Evolutionary conservation across 2,888 invertebrate genomes (phyloP), one percentile per base, ranked within the genome.

Genomic region (Rhodophaea formosa): DNA sequence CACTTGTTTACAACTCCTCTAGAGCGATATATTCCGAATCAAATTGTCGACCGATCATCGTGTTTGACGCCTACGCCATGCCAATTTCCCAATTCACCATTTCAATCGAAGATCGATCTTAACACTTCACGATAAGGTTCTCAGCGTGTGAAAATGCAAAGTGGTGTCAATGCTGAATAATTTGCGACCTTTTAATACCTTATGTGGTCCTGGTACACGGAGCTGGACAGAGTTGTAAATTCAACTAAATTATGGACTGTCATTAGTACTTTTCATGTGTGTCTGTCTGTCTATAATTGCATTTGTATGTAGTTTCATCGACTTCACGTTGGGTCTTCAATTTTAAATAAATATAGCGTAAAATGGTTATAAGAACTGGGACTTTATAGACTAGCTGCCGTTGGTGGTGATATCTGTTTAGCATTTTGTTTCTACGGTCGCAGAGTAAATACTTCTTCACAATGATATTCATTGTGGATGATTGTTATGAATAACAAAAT

Each of bases 31-130:
- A 86, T 88, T 88, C 71, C 72, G 76, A 79, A 84, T 86, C 84
- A 84, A 88, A 88, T 86, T 84, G 87, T 86, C 84, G 78, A 80
- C 75, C 79, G 81, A 84, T 87, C 87, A 86, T 79, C 86, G 76
- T 84, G 86, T 86, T 67, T 64, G 64, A 79, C 86, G 76, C 87
- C 86, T 80, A 88, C 89, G 83, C 84, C 64, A 56, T 51, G 67
- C 70, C 70, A 71, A 58, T 59, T 66, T 66, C 59, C 59, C 15
- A 47, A 39, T 12, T 53, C 23, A 44, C 5, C 8, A n/a, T 15
- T 39, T 42, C 53, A 62, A 32, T 1, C 57, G 2, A 81, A 73
- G 68, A 60, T 66, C 8, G 47, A 64, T 76, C 67, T 65, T 84
- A 78, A 64, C 1, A 0, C 0, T 0, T 17, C 5, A 0, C 0